Percentiles rank a stretch among this genome's conserved stretches.
These are phyloP conservation scores for Drosophila stalkeri DNA, from an alignment of 2,888 invertebrate species.

Conservation along the genomic window DNA sequence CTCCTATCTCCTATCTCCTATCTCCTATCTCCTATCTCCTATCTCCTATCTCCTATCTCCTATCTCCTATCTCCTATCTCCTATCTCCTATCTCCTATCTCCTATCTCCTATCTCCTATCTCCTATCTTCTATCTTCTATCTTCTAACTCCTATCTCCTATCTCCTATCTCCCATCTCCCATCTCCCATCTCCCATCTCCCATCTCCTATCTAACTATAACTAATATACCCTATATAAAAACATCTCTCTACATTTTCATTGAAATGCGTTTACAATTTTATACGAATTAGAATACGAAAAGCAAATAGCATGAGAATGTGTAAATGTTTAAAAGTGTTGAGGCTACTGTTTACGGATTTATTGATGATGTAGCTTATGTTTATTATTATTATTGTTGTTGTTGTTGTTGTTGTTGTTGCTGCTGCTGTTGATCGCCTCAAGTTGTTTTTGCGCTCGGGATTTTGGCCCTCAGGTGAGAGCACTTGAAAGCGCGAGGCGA, in stretches of 20 bases:
- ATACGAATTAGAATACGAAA: not conserved
- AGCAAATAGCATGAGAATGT: not conserved
- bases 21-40: not conserved
- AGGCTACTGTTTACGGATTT: conserved; percentile 55
- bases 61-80: no score
- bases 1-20: not conserved
- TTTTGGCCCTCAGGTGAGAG: conserved; percentile 69
- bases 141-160: not conserved
- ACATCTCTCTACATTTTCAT: not conserved
- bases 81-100: no score
- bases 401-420: not conserved
- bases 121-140: not conserved
- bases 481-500: conserved; percentile 56
- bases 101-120: not conserved
- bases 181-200: not conserved
- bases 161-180: not conserved
- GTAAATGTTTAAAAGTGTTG: conserved; percentile 13
- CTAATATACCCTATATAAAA: not conserved
- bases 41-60: no score
- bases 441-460: conserved; percentile 42
- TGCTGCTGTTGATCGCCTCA: conserved; percentile 31
- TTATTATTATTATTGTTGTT: not conserved
- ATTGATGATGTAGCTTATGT: conserved; percentile 3
- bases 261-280: conserved; percentile 1
- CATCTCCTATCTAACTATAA: not conserved